Evolutionary conservation across 64 coral and sea anemone species (phyloP), one percentile per base, ranked within the genome.

Genomic region (Montipora capricornis): DNA sequence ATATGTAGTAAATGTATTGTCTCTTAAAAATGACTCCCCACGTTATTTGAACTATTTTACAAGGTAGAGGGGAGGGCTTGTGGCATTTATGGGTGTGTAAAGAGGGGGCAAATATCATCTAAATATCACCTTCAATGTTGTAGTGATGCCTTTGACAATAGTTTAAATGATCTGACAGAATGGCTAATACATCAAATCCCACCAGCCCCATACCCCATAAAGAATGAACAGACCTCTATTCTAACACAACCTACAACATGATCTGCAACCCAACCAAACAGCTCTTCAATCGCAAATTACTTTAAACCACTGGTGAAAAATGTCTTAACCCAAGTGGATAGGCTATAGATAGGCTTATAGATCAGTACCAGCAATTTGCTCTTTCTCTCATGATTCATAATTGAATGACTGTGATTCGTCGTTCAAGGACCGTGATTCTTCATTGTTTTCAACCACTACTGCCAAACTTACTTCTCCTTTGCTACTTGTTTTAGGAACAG

Each of bases 401-500:
- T 79, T 49, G 14, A 78, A 78, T 5, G 76, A 76, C 74, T 77
- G 74, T 77, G 74, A 79, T 50, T 79, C 76, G 5, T 49, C 47
- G 7, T 51, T 79, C 20, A 78, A 50, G 6, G 76, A 50, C 76
- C 51, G 76, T 79, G 76, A 79, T 79, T 79, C 46, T 19, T 17
- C 47, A 79, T 20, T 50, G 46, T 52, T 50, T 79, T 79, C 48
- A 3, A 79, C 76, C 76, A 79, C 4, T 19, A 13, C 17, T 53
- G 74, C 74, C 10, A 46, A 46, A 77, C 74, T 47, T 77, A 17
- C 76, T 22, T 79, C 76, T 79, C 48, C 76, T 79, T 13, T 52
- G 16, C 47, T 79, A 17, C 76, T 79, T 79, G 46, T 53, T 79
- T 79, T 79, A 79, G 76, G 76, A 7, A 7, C 76, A 79, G 76